Evolutionary conservation across 2,797 vertebrate genomes (phyloP), one percentile per base, ranked within the genome.

Genomic region (Peromyscus attwateri): DNA sequence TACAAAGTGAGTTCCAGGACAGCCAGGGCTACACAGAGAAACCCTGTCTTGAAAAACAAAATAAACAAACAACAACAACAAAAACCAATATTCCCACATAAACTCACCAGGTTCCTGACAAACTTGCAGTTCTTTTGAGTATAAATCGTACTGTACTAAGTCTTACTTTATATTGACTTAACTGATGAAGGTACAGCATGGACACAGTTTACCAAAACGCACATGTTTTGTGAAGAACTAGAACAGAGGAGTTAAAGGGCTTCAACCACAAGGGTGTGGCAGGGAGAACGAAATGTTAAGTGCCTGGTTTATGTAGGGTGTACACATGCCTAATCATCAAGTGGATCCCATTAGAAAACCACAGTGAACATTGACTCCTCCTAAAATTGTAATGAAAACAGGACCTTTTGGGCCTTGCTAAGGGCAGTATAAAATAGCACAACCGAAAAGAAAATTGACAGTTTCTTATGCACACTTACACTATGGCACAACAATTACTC

Each of bases 91-190:
- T 80, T 82, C 27, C 16, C 81, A 93, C 19, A 81, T 80, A 96
- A 96, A 95, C 85, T 94, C 46, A 46, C 62, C 40, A 91, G 19
- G 12, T 91, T 89, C 93, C 87, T 96, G 21, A 13, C 57, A 71
- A 68, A 12, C 68, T 77, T 92, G 10, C 25, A 73, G 5, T 73
- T 94, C 60, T 89, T 97, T 91, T 89, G 34, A 55, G 6, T 76
- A 64, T 84, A 76, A 83, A 10, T 49, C 66, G 70, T 49, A 76
- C 13, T 37, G 2, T 66, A 71, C 17, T 94, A 25, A 84, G 25
- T 60, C 23, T 84, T 80, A 57, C 9, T 34, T 64, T 70, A 40
- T 94, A 81, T 60, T 92, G 52, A 96, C 21, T 90, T n/a, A 25
- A 71, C n/a, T 71, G 81, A 64, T 17, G 77, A 52, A 52, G 52